Base-by-base conservation (phyloP, 1,140 invertebrate genomes). In the Cydia fagiglandana region DNA sequence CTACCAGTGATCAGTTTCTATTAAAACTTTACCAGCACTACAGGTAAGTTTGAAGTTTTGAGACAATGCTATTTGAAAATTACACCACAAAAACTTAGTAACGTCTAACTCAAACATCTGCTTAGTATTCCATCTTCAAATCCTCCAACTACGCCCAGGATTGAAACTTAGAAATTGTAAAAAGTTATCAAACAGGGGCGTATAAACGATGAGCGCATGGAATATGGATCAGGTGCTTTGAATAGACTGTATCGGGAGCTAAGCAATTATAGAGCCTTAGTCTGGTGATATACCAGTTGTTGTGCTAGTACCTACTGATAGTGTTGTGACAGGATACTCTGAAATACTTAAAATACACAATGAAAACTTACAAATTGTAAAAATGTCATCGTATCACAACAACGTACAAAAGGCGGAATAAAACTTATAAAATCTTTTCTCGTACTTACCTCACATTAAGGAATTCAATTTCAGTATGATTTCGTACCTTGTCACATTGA, bases 151-250 rank as follows among this genome's bases (percentile, higher is more conserved):
- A 12, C 64, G 64, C 66, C 66, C 7, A 9, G 34, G 56, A 61
- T 61, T 61, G 34, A 70, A 70, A 70, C 66, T 70, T 70, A 70
- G n/a, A 70, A 70, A 70, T 70, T 70, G 66, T 70, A 45, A 70
- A 70, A 70, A 70, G 66, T 38, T 70, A 70, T 70, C 66, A 38
- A 45, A 70, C 15, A 41, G n/a, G 15, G 66, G 20, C 30, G 66
- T 76, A 77, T 64, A 68, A 74, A 77, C 68, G 73, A 24, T 24
- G n/a, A n/a, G 10, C 56, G 45, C 77, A 88, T 88, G 81, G 86
- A 88, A 88, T 88, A 88, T 88, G 83, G 82, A 86, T 83, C 75
- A 83, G 76, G 76, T 78, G 79, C 75, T 83, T 81, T 81, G 80
- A 86, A 87, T 82, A 80, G 79, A 56, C 4, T 61, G 50, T 84